Evolutionary conservation across 2,797 vertebrate species (phyloP), one percentile per base, ranked within the genome.

Genomic region (Syndactyla subalaris): DNA sequence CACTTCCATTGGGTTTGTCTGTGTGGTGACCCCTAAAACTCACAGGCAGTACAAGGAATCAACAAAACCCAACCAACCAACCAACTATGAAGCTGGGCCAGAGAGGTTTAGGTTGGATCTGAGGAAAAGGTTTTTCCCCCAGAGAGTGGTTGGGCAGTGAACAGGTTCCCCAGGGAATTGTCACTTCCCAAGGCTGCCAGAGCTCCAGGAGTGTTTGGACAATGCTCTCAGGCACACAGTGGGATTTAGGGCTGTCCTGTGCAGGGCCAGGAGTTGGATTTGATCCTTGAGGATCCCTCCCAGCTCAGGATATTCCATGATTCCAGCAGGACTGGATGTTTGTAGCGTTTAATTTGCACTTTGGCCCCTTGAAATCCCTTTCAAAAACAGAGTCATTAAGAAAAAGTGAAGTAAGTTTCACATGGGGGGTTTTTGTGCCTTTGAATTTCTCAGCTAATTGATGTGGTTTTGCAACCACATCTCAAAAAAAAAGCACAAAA

Each of bases 351-450:
- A 4, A 51, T 91, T 80, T 51, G 57, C 54, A 2, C 81, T 71
- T 55, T 6, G n/a, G 39, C 10, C 2, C 15, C 48, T 68, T 46
- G 58, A 58, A 72, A 70, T 46, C 52, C 46, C 36, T 73, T 52
- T 22, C 45, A 7, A 19, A 76, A 66, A 5, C 7, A 0, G 32
- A 61, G 21, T 29, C 29, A 0, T 43, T 38, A 73, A 76, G 57
- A 30, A 89, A 67, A 94, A 74, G 46, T 16, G 51, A 89, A 81
- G 88, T 62, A 63, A 80, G 59, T 83, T 89, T 61, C 75, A 26
- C 34, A 3, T 4, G 3, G 38, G 12, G 14, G 10, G 2, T 12
- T 14, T 12, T 14, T 21, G 21, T 26, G 63, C 51, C 48, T 73
- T 67, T 66, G 71, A 30, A 12, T 91, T 72, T 89, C 82, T 58